Conservation (phyloP, 1,140 invertebrate genomes). For the Stegodyphus dumicola region DNA sequence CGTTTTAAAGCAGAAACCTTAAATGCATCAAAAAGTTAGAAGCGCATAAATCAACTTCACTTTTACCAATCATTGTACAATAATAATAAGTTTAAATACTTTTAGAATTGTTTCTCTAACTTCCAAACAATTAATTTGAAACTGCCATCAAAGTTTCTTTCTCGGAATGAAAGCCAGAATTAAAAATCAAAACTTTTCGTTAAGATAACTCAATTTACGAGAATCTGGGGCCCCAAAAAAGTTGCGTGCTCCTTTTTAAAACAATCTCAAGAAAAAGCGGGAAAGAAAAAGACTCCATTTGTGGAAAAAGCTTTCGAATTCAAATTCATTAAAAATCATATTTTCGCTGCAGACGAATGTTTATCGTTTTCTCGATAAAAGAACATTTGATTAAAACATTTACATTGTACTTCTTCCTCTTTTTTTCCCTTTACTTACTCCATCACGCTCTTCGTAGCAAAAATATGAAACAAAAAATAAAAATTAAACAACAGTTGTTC, state of each 20-base stretch:
- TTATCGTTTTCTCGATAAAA: constrained; percentile 43
- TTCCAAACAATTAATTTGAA: constrained; percentile 53
- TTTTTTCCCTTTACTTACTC: constrained; percentile 11
- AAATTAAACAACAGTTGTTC: constrained; percentile 53
- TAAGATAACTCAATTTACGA: constrained; percentile 49
- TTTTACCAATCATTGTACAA: constrained; percentile 22
- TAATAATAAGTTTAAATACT: constrained; percentile 45
- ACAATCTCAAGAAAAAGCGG: constrained; percentile 19
- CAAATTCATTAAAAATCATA: constrained; percentile 60
- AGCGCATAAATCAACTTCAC: constrained; percentile 29
- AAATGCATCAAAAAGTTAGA: no score
- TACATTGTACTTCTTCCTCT: constrained; percentile 37
- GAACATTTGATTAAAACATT: constrained; percentile 60
- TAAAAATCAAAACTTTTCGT: constrained; percentile 45
- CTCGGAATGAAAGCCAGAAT: constrained; percentile 37
- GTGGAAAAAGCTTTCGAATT: constrained; percentile 46
- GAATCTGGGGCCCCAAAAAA: constrained; percentile 1
- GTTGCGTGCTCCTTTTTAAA: constrained; percentile 44
- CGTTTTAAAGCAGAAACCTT: no score
- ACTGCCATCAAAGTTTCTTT: constrained; percentile 3
- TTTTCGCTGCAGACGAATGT: constrained; percentile 33
- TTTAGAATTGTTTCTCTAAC: constrained; percentile 9
- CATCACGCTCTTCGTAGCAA: constrained; percentile 12
- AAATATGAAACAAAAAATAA: constrained; percentile 12
- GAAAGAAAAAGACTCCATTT: constrained; percentile 46